A percentile compares a stretch with the other conserved stretches of the same genome.
These are phyloP conservation scores for Oxygymnocypris stewartii DNA, from an alignment of 2,113 vertebrate genomes.

Conservation along the genomic window DNA sequence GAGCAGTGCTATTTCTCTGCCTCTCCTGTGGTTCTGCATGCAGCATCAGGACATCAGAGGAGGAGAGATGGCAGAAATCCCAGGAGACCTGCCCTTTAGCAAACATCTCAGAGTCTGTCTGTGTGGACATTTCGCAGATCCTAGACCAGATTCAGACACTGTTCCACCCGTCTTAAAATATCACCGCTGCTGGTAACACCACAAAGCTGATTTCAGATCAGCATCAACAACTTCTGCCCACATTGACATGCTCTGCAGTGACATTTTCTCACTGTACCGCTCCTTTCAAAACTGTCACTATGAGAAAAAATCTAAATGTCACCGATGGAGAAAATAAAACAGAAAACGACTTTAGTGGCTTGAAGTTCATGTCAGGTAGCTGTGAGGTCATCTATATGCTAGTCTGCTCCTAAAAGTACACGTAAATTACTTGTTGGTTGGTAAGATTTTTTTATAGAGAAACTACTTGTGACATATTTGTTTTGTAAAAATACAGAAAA, in stretches of 20 bases:
- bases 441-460: too few relatives aligned
- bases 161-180: neutral
- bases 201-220: conserved; percentile 24
- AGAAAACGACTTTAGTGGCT: neutral
- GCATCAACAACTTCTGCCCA: conserved; percentile 13
- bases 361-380: neutral
- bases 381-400: neutral
- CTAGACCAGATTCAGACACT: neutral
- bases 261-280: conserved; percentile 16
- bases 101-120: neutral
- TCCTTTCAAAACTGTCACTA: conserved; percentile 20
- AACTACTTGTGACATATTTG: neutral
- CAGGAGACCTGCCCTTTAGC: conserved; percentile 45
- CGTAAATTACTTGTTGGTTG: too few relatives aligned
- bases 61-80: conserved; percentile 41
- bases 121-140: neutral
- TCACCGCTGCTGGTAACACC: neutral
- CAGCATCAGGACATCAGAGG: conserved; percentile 14
- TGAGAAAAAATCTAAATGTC: conserved; percentile 17
- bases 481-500: neutral
- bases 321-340: conserved; percentile 6
- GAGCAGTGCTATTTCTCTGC: neutral
- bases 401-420: neutral
- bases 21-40: conserved; percentile 5
- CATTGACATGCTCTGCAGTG: neutral